A percentile compares a stretch with the other conserved stretches of the same genome.
Conservation (phyloP, 2,888 invertebrate species). For the Pachydiplax longipennis region DNA sequence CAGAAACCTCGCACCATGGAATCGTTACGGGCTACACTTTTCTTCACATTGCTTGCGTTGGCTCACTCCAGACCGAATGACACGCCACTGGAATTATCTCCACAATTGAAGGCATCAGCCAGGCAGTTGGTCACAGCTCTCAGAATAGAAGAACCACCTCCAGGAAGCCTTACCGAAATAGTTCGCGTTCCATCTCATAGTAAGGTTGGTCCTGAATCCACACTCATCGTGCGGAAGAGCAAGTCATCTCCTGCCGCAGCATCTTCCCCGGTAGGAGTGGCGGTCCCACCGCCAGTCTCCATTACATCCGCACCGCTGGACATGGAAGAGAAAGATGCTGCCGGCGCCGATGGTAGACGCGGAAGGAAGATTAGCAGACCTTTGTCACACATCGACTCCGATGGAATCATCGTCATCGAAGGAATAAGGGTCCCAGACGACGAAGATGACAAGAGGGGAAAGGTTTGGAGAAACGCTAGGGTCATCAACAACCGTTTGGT, state of each 20-base stretch:
- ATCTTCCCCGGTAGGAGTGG: not conserved
- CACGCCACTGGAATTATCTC: not conserved
- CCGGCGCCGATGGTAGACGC: slow-evolving; percentile 66
- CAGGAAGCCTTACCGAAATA: not conserved
- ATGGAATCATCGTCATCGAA: slow-evolving; percentile 82
- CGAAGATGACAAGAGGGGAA: slow-evolving; percentile 72
- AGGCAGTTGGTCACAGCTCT: not conserved
- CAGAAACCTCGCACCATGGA: not conserved
- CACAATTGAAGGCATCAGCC: not conserved
- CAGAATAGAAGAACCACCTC: slow-evolving; percentile 3
- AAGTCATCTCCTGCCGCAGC: slow-evolving; percentile 14
- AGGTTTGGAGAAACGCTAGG: slow-evolving; percentile 87
- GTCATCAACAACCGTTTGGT: slow-evolving; percentile 84
- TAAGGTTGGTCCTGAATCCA: slow-evolving; percentile 13
- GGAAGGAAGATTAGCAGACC: slow-evolving; percentile 71
- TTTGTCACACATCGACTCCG: slow-evolving; percentile 70
- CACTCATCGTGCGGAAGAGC: slow-evolving; percentile 1
- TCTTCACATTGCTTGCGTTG: not conserved
- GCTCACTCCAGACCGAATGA: not conserved
- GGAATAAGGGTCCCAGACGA: slow-evolving; percentile 86
- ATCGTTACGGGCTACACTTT: not conserved
- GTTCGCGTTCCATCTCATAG: slow-evolving; percentile 13
- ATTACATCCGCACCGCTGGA: slow-evolving; percentile 72
- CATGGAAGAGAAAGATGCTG: slow-evolving; percentile 53
- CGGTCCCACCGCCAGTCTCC: slow-evolving; percentile 73